Evolutionary conservation across 2,113 vertebrate genomes (phyloP).

Genomic region (Nannospalax galili): DNA sequence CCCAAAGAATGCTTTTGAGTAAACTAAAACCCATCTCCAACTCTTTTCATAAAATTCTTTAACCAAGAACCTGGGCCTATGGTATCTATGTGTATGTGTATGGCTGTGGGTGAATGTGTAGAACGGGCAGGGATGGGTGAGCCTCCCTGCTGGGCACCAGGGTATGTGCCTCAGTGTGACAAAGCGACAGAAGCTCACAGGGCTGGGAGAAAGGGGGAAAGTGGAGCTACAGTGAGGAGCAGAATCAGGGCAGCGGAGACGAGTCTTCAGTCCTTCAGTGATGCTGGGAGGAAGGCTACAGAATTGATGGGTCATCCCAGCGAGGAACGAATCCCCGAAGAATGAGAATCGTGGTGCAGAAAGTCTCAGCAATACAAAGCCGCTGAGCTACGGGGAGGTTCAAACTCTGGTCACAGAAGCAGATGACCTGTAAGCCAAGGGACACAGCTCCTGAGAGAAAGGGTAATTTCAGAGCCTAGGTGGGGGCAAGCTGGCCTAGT

Average conservation of each 20-base stretch:
- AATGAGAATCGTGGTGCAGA: background rate
- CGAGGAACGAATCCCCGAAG: background rate
- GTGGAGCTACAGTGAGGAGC: background rate
- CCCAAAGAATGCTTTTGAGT: slow-evolving; percentile 83
- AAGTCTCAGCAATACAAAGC: background rate
- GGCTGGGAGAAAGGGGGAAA: background rate
- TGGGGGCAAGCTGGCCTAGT: background rate
- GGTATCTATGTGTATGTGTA: background rate
- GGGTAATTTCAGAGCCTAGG: background rate
- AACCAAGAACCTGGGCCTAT: background rate
- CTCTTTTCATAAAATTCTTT: slow-evolving; percentile 2
- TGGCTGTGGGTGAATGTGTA: background rate
- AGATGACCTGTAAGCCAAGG: background rate
- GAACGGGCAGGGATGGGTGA: background rate
- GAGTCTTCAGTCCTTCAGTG: background rate
- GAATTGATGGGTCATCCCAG: background rate
- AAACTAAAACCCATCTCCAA: slow-evolving; percentile 64
- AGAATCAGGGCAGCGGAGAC: background rate
- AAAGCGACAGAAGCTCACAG: background rate
- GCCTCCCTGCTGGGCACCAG: background rate
- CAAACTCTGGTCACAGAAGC: background rate
- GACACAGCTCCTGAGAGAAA: background rate
- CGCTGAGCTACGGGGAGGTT: background rate
- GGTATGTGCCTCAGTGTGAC: background rate
- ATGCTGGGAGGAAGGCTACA: background rate